Percentiles rank a stretch among this genome's conserved stretches.
phyloP scores from a whole-genome alignment of 2,888 invertebrate genomes.

The Meloe dianella region DNA sequence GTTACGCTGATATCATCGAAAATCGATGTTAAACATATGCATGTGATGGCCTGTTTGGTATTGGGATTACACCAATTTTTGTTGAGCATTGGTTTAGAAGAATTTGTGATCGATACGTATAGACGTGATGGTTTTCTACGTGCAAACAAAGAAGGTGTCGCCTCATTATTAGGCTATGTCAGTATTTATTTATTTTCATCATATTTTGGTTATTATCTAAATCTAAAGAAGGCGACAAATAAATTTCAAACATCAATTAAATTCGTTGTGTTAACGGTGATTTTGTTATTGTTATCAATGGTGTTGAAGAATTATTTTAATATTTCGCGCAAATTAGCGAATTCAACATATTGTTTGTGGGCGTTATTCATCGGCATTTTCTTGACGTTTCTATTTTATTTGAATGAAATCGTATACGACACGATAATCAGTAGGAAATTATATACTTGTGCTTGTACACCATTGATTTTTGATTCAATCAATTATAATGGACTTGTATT shows the following conservation, averaged over 20 bases:
- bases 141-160: slow-evolving; percentile 92
- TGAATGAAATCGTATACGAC: slow-evolving; percentile 62
- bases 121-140: slow-evolving; percentile 68
- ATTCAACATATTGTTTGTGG: slow-evolving; percentile 82
- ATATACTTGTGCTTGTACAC: slow-evolving; percentile 51
- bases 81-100: slow-evolving; percentile 67
- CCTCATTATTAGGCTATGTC: slow-evolving; percentile 84
- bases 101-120: slow-evolving; percentile 71
- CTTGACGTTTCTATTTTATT: slow-evolving; percentile 63
- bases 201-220: slow-evolving; percentile 64
- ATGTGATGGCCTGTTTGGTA: slow-evolving; percentile 64
- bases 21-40: slow-evolving; percentile 62
- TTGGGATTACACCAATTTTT: slow-evolving; percentile 71
- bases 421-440: slow-evolving; percentile 42
- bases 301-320: slow-evolving; percentile 63
- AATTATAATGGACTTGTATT: slow-evolving; percentile 84
- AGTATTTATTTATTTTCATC: slow-evolving; percentile 81
- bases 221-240: slow-evolving; percentile 17
- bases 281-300: slow-evolving; percentile 49
- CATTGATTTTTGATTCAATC: slow-evolving; percentile 71
- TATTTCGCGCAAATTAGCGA: slow-evolving; percentile 82
- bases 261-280: slow-evolving; percentile 19
- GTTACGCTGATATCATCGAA: slow-evolving; percentile 68
- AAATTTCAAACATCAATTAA: slow-evolving; percentile 16
- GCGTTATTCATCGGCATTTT: slow-evolving; percentile 70